Base-by-base conservation (phyloP, 1,140 invertebrate genomes). In the Drosophila pachea region DNA sequence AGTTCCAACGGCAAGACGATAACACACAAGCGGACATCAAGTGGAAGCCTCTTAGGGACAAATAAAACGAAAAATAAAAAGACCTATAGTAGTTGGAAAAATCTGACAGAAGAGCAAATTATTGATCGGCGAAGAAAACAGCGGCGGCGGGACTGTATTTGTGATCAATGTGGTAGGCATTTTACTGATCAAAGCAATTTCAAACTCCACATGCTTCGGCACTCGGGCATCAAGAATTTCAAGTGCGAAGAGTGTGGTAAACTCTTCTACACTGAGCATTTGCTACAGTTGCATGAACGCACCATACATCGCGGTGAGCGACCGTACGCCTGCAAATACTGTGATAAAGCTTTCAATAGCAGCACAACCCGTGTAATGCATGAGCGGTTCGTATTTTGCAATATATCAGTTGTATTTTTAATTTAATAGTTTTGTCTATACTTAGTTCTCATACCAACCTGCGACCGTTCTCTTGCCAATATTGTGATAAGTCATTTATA, bases 121-220 rank as follows among this genome's bases (percentile, higher is more conserved):
- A 11, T 73, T 0, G 69, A 68, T 45, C 65, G 73, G 0, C 84
- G 84, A 7, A 42, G 79, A 0, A 55, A 66, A 36, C 76, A 81
- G 22, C 76, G 79, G 6, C 64, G 59, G 0, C 76, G 81, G 2
- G 63, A 84, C 7, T 86, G 73, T 7, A 53, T 84, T 6, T 84
- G 79, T 35, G 79, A 84, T 40, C 76, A 79, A n/a, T 84, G 79
- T 22, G 79, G 79, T 4, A 35, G 76, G 0, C 73, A 84, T 12
- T 84, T 84, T 7, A 84, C 62, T 2, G 79, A 84, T 12, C 81
- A 76, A 29, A 84, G 79, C 53, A 84, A 84, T 33, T 84, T 84
- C 4, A 84, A 84, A 36, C 22, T 84, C 14, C 79, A 84, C n/a
- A 76, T 84, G 73, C 43, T 84, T 0, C 55, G 79, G 0, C 79